A percentile compares a stretch with the other conserved stretches of the same genome.
These are phyloP conservation scores for Rotaria sp. DNA, from an alignment of 2,888 invertebrate genomes.

Conservation along the genomic window DNA sequence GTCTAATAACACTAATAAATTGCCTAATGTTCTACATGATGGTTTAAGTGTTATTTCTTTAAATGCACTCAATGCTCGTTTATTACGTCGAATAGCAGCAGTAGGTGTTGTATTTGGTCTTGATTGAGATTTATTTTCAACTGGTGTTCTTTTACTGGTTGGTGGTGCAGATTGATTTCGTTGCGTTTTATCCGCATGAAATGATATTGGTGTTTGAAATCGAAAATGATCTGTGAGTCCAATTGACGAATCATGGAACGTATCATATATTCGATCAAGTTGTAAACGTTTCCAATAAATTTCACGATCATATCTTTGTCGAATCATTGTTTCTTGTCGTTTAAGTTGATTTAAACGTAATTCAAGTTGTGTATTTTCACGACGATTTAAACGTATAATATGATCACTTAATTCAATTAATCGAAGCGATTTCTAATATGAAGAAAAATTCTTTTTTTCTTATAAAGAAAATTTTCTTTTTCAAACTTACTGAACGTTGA, in stretches of 20 bases:
- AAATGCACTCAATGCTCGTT: neutral
- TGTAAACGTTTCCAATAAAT: neutral
- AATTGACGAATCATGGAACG: neutral
- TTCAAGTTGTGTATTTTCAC: neutral
- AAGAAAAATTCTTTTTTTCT: neutral
- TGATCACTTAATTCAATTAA: neutral
- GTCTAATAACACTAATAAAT: neutral
- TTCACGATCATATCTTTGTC: neutral
- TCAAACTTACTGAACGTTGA: neutral
- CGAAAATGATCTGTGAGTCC: neutral
- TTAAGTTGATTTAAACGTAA: neutral
- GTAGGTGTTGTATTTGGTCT: neutral
- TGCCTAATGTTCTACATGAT: neutral
- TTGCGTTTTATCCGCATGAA: neutral
- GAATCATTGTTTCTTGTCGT: neutral
- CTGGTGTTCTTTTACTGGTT: neutral
- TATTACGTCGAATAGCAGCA: neutral
- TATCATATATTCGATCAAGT: neutral
- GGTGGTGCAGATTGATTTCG: neutral
- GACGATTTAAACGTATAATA: neutral
- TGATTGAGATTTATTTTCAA: neutral
- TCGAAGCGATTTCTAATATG: neutral
- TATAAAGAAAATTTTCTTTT: neutral
- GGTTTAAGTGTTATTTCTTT: neutral
- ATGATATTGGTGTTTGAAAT: neutral